phyloP scores from a whole-genome alignment of 2,797 vertebrate species.

The Emydoidea blandingii region DNA sequence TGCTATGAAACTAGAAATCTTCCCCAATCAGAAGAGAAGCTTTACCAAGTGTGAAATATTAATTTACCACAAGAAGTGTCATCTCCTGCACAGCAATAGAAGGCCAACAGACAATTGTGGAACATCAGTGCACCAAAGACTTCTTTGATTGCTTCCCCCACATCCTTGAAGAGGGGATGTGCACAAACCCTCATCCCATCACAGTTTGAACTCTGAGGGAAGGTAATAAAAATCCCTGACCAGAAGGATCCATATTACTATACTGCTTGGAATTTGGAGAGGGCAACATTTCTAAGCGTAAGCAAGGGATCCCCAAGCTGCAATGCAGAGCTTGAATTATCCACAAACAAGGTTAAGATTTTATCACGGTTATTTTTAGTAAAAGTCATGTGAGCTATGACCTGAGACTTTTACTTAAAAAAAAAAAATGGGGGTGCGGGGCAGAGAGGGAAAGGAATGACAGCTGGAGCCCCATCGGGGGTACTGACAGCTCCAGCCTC shows the following conservation, averaged over 20 bases:
- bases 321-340: background rate
- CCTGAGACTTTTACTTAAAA: too few relatives aligned
- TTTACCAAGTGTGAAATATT: background rate
- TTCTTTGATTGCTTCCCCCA: background rate
- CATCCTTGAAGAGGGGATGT: too few relatives aligned
- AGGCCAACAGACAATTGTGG: background rate
- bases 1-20: background rate
- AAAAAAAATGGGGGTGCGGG: accelerated
- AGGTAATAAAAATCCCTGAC: background rate
- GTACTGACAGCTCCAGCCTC: too few relatives aligned
- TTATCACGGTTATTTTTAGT: too few relatives aligned
- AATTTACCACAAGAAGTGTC: background rate
- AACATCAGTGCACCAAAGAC: background rate
- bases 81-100: background rate
- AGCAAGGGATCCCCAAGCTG: background rate
- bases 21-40: background rate
- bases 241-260: background rate
- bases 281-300: background rate
- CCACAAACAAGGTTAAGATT: too few relatives aligned
- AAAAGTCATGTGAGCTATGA: too few relatives aligned
- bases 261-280: background rate
- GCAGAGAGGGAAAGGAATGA: too few relatives aligned
- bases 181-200: background rate
- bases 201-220: background rate
- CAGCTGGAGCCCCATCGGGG: too few relatives aligned